Evolutionary conservation across 2,797 vertebrate genomes (phyloP).

Genomic region (Helarctos malayanus): DNA sequence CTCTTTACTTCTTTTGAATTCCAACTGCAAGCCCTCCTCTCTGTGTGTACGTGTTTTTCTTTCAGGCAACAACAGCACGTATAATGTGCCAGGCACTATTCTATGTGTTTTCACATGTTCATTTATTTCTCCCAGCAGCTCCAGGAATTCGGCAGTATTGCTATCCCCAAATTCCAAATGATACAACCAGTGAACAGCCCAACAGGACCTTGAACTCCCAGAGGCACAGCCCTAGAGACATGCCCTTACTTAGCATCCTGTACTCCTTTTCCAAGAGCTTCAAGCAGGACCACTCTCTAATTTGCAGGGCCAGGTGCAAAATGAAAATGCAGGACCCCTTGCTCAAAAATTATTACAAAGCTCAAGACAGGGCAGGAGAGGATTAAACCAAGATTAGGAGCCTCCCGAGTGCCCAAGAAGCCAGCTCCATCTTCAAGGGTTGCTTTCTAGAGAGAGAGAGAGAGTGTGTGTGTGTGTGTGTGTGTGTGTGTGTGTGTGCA

Average conservation of each 20-base stretch:
- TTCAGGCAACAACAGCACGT: not conserved
- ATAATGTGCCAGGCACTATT: not conserved
- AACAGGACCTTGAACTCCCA: not conserved
- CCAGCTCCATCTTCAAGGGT: not conserved
- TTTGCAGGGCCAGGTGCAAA: not conserved
- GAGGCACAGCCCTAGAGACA: accelerated
- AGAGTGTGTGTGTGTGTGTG: not conserved
- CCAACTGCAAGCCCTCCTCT: not conserved
- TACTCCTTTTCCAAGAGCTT: not conserved
- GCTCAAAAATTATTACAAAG: not conserved
- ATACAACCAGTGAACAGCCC: not conserved
- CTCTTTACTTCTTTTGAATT: not conserved
- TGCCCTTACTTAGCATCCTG: not conserved
- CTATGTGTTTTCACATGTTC: not conserved
- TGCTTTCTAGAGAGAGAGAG: not conserved
- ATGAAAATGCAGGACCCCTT: not conserved
- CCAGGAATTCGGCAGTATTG: no score
- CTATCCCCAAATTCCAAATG: not conserved
- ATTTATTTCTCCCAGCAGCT: not conserved
- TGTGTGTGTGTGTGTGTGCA: not conserved
- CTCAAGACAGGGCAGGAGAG: not conserved
- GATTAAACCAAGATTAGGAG: not conserved
- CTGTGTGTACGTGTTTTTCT: not conserved
- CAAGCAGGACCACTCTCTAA: not conserved
- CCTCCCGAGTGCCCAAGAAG: not conserved